Percentiles rank a stretch among this genome's conserved stretches.
Conservation (phyloP, 2,888 invertebrate species). For the Zele albiditarsus region DNA sequence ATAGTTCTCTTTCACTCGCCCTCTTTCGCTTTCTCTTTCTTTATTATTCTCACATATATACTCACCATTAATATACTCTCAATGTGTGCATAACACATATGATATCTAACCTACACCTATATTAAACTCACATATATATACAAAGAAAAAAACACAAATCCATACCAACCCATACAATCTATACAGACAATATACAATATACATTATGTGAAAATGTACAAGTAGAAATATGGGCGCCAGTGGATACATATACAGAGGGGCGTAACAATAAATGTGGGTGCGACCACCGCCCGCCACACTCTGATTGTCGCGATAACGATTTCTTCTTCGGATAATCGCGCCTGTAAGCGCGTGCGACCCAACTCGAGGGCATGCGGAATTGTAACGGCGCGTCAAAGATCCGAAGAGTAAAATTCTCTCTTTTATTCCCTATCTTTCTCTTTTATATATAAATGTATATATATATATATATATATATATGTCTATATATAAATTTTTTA, state of each 20-base stretch:
- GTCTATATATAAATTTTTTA: conserved; percentile 41
- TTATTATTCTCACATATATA: background rate
- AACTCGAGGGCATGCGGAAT: conserved; percentile 30
- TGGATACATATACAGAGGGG: conserved; percentile 8
- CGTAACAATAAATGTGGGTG: conserved; percentile 37
- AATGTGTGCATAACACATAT: conserved; percentile 3
- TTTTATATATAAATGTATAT: background rate
- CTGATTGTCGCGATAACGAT: conserved; percentile 66
- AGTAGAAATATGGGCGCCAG: conserved; percentile 5
- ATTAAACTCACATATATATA: background rate
- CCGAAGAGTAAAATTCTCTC: background rate
- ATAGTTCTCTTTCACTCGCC: background rate
- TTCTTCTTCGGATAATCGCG: conserved; percentile 54
- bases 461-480: no score
- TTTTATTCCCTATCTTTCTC: conserved; percentile 1
- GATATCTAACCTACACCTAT: background rate
- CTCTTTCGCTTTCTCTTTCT: background rate
- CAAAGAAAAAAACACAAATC: background rate
- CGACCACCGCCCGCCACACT: conserved; percentile 59
- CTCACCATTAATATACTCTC: background rate
- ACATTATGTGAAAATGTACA: background rate
- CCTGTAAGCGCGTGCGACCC: conserved; percentile 9
- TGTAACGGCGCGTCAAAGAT: conserved; percentile 29
- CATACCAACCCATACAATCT: background rate
- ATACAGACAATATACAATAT: background rate